phyloP scores from a whole-genome alignment of 1,140 invertebrate genomes.

The Heliconius hewitsoni region DNA sequence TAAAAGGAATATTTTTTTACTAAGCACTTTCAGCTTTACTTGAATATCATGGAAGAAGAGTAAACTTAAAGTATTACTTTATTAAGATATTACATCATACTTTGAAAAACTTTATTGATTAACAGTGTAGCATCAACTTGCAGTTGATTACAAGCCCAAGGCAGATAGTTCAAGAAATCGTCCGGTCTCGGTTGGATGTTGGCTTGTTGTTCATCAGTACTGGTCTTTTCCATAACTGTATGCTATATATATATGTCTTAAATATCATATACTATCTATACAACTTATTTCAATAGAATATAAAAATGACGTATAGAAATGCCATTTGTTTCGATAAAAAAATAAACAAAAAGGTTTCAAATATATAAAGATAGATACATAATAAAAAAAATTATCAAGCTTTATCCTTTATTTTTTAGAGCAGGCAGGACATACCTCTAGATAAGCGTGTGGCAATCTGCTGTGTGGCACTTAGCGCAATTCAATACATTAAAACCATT shows the following conservation, averaged over 20 bases:
- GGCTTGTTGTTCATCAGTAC: slow-evolving; percentile 13
- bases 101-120: slow-evolving; percentile 45
- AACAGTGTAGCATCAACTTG: slow-evolving; percentile 38
- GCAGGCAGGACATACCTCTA: too few relatives aligned
- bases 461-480: too few relatives aligned
- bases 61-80: neutral
- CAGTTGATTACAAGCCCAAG: slow-evolving; percentile 54
- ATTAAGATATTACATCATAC: slow-evolving; percentile 39
- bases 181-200: slow-evolving; percentile 37
- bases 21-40: too few relatives aligned
- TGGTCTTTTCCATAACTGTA: slow-evolving; percentile 21
- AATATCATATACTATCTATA: neutral
- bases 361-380: neutral
- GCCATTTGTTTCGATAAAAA: neutral
- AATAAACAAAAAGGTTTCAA: neutral
- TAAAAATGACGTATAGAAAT: neutral
- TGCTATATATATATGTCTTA: slow-evolving; percentile 1
- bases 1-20: too few relatives aligned
- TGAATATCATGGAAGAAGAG: too few relatives aligned
- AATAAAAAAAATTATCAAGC: too few relatives aligned
- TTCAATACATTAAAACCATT: too few relatives aligned
- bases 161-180: slow-evolving; percentile 50
- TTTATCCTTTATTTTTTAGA: too few relatives aligned
- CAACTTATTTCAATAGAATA: neutral
- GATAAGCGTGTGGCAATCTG: too few relatives aligned